Base-by-base conservation (phyloP, 2,797 vertebrate species). In the Rousettus madagascariensis region DNA sequence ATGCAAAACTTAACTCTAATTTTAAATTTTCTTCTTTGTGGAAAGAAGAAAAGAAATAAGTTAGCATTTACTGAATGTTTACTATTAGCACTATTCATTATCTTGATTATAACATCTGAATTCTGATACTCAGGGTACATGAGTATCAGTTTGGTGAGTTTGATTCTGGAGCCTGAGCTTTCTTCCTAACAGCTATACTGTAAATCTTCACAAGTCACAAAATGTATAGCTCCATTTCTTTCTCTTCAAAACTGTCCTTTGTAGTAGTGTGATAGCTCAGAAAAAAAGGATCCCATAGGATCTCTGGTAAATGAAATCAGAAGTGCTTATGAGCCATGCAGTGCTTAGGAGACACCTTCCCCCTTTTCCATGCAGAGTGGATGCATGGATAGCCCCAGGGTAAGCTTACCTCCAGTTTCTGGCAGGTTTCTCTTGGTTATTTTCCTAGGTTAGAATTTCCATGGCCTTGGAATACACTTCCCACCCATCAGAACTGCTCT, bases 1-100 rank as follows among this genome's bases (percentile, higher is more conserved):
- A 19, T 79, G 8, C 11, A 61, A 75, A 79, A 79, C 20, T 75
- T 90, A 86, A 55, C 46, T 83, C 36, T 87, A 79, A 72, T 84
- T n/a, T 86, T 93, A 88, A 94, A 49, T 85, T 15, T 57, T 94
- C 16, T 92, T 38, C 65, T 80, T 86, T 79, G 15, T 90, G 55
- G 69, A 8, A 74, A 72, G 68, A 41, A 65, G 82, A 46, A 59
- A 72, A 79, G 3, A 61, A 30, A 26, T 66, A 51, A 72, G 15
- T 36, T 79, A 84, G 71, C 19, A 59, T 91, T 88, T 85, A 43
- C 36, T 24, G 30, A 87, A 24, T 63, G 26, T 28, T 90, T 59
- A 30, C 38, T 86, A 19, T 75, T 93, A 80, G 41, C 4, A 46
- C 10, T 68, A 11, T 91, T 86, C 19, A 63, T 84, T 79, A 57